These are phyloP conservation scores for Euplexia lucipara DNA, from an alignment of 2,888 invertebrate genomes.

Conservation along the genomic window DNA sequence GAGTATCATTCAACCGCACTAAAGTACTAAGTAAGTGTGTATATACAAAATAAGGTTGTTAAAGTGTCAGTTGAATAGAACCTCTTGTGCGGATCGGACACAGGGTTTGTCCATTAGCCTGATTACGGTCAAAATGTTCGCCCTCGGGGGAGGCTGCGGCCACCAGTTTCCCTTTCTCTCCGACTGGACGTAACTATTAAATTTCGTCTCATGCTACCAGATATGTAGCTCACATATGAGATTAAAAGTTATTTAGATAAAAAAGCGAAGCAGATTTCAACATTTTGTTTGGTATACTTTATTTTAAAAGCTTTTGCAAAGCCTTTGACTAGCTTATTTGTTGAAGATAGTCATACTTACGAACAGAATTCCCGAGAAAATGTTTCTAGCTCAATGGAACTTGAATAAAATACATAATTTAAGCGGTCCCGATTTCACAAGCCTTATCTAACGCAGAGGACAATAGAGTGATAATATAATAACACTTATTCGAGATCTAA, in stretches of 20 bases:
- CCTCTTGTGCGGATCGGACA: conserved; percentile 81
- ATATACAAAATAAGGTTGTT: conserved; percentile 82
- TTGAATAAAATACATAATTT: conserved; percentile 12
- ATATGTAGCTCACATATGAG: conserved; percentile 42
- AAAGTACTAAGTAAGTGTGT: conserved; percentile 77
- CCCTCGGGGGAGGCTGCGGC: conserved; percentile 79
- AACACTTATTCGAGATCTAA: conserved; percentile 53
- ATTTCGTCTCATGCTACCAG: conserved; percentile 55
- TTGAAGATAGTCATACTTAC: conserved; percentile 1
- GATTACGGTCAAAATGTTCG: conserved; percentile 88
- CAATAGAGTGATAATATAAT: conserved; percentile 51
- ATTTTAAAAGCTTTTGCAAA: conserved; percentile 10
- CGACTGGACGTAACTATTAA: conserved; percentile 68
- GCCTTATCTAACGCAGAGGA: conserved; percentile 38
- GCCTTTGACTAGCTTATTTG: conserved; percentile 5
- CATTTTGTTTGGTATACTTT: neutral
- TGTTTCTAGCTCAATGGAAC: neutral
- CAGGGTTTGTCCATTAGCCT: conserved; percentile 88
- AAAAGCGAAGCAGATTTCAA: neutral
- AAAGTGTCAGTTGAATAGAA: conserved; percentile 81
- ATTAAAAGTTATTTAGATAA: conserved; percentile 42
- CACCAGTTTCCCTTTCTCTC: conserved; percentile 74
- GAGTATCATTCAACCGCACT: conserved; percentile 69
- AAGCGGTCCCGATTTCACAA: conserved; percentile 23
- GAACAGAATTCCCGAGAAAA: neutral